These are phyloP conservation scores for Nephrotoma flavescens DNA, from an alignment of 2,888 invertebrate species.

Conservation along the genomic window DNA sequence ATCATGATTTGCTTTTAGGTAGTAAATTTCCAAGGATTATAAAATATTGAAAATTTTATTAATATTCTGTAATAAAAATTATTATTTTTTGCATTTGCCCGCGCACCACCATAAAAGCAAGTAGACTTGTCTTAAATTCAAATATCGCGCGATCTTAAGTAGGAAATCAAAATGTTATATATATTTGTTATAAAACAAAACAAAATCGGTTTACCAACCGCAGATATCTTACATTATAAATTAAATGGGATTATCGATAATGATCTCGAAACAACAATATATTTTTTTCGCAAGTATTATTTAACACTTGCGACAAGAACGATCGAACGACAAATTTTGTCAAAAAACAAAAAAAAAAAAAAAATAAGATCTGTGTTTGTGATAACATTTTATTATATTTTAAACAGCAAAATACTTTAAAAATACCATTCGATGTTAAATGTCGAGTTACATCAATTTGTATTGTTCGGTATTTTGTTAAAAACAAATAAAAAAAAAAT, in stretches of 20 bases:
- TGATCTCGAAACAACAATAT: not conserved
- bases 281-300: not conserved
- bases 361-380: not conserved
- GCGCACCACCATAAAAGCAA: not conserved
- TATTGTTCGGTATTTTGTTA: not conserved
- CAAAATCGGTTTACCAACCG: not conserved
- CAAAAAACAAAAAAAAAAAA: not conserved
- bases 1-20: not conserved
- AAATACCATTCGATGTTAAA: not conserved
- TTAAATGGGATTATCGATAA: not conserved
- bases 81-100: not conserved
- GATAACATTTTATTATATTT: not conserved
- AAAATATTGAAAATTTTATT: not conserved
- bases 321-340: not conserved
- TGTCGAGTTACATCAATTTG: not conserved
- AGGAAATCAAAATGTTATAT: not conserved
- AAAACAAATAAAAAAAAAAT: not conserved
- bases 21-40: not conserved
- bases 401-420: not conserved
- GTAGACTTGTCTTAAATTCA: not conserved
- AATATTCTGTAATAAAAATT: not conserved
- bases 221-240: not conserved
- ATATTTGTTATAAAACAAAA: not conserved
- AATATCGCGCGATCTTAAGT: not conserved
- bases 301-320: not conserved